Percentiles rank a stretch among this genome's conserved stretches.
Conservation (phyloP, 1,140 invertebrate species). For the Elymnias hypermnestra region DNA sequence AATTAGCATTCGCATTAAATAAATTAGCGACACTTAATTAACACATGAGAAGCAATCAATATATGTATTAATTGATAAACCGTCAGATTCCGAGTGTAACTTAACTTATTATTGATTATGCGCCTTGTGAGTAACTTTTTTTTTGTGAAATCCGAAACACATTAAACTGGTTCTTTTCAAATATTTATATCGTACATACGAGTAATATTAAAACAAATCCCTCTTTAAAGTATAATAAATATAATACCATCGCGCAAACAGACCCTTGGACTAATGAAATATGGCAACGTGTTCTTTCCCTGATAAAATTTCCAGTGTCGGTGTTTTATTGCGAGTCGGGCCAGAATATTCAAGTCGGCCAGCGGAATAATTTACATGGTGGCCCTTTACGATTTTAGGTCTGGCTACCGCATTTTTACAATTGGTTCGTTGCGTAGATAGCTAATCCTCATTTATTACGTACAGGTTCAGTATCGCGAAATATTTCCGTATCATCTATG, state of each 20-base stretch:
- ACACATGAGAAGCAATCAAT: too few species aligned
- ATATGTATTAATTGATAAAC: too few species aligned
- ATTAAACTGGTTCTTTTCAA: background rate
- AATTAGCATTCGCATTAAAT: too few species aligned
- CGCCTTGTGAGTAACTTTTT: too few species aligned
- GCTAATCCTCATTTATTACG: background rate
- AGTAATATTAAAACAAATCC: conserved; percentile 32
- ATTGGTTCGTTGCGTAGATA: background rate
- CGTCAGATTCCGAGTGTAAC: too few species aligned
- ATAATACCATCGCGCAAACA: conserved; percentile 60
- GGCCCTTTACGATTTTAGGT: conserved; percentile 46
- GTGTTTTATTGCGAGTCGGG: conserved; percentile 57
- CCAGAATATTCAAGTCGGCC: conserved; percentile 52
- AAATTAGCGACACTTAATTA: too few species aligned
- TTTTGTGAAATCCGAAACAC: too few species aligned
- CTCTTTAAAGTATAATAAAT: conserved; percentile 46
- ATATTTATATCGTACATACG: conserved; percentile 44
- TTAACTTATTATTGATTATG: too few species aligned
- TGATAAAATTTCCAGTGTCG: conserved; percentile 58
- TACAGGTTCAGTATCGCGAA: background rate
- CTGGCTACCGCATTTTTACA: conserved; percentile 43
- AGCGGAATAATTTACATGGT: conserved; percentile 62
- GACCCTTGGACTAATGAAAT: conserved; percentile 58
- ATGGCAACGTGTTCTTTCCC: conserved; percentile 57
- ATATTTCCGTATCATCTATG: too few species aligned